Base-by-base conservation (phyloP, 2,888 invertebrate species). In the Thera britannica region DNA sequence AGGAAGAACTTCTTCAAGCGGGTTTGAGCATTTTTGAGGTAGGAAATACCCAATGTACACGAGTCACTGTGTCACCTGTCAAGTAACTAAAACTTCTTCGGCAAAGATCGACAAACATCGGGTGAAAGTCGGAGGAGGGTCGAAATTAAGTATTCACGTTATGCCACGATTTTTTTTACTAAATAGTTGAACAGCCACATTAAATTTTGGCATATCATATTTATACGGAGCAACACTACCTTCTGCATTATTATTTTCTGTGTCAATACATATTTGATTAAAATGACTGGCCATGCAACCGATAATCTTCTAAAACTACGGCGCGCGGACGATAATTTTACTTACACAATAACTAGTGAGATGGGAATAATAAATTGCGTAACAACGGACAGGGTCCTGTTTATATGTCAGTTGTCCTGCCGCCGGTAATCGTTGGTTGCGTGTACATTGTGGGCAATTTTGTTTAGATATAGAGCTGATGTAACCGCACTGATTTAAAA, bases 331-430 rank as follows among this genome's bases (percentile, higher is more conserved):
- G 70, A 75, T 75, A 79, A 78, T 81, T 82, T 79, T 70, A 74
- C 74, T 68, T 63, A 65, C 74, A 75, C 74, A 78, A 77, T 77
- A 77, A 75, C 75, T 73, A 70, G 72, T 73, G 71, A 75, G 75
- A 79, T 79, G 77, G 80, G 80, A 78, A 81, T 83, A 83, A 83
- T 85, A 85, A 85, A 84, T 90, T 87, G 87, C 84, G 88, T 87
- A 90, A 90, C 88, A 87, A 87, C 89, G 83, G 87, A 83, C 87
- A 84, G 88, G 83, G 85, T 89, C 83, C 85, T 83, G 89, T 89
- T 85, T 88, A 86, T 91, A 88, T 90, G 90, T 90, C 88, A 87
- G 89, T 85, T 81, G 85, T 84, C 82, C 79, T 80, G 76, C 82
- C 78, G 75, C 81, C 81, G 85, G 88, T 91, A 90, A 91, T 90